Evolutionary conservation across 2,888 invertebrate genomes (phyloP).

Genomic region (Kuschelorhynchus macadamiae): DNA sequence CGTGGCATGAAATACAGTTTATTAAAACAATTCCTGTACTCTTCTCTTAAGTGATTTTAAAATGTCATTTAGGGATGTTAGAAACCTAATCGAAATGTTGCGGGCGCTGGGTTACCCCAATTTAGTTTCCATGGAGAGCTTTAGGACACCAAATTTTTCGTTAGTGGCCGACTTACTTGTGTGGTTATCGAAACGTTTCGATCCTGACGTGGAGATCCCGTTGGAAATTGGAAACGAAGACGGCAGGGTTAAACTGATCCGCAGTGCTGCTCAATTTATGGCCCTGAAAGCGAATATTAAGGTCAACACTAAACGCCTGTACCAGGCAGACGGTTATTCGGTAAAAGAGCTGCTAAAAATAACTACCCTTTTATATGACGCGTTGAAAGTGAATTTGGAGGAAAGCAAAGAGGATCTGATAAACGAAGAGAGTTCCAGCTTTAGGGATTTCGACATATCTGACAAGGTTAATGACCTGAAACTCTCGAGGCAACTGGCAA

Average conservation of each 20-base stretch:
- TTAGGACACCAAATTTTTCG: constrained; percentile 91
- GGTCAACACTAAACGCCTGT: constrained; percentile 95
- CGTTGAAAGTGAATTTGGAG: constrained; percentile 71
- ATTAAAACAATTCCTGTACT: neutral
- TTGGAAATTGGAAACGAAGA: constrained; percentile 82
- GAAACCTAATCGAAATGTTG: constrained; percentile 95
- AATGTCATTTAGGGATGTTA: constrained; percentile 82
- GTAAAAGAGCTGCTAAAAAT: constrained; percentile 96
- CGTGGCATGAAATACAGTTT: neutral
- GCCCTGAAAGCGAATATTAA: constrained; percentile 89
- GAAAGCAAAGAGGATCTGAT: constrained; percentile 60
- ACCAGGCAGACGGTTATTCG: constrained; percentile 96
- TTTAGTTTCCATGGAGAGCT: constrained; percentile 92
- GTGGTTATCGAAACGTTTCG: constrained; percentile 94
- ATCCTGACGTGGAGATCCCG: constrained; percentile 85
- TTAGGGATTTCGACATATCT: constrained; percentile 73
- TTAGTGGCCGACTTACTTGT: constrained; percentile 91
- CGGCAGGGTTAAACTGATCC: constrained; percentile 88
- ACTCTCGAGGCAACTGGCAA: constrained; percentile 87
- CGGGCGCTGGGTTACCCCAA: constrained; percentile 91
- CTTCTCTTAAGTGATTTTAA: constrained; percentile 43
- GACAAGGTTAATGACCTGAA: constrained; percentile 80
- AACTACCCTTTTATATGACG: constrained; percentile 85
- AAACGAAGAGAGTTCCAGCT: constrained; percentile 65
- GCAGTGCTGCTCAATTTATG: constrained; percentile 91